Conservation (phyloP, 2,113 vertebrate genomes). For the Geococcyx californianus region DNA sequence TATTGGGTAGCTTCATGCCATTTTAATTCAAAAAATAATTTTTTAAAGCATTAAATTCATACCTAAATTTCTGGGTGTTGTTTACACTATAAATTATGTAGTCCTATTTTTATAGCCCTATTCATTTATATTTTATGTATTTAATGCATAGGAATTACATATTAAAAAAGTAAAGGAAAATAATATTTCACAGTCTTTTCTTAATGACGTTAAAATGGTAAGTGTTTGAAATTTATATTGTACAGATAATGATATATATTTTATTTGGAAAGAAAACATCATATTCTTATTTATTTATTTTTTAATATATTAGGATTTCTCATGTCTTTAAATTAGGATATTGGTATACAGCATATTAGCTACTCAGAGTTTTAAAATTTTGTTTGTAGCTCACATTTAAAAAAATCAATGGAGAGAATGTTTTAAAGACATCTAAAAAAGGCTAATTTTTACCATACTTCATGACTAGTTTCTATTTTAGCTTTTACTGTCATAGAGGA, state of each 20-base stretch:
- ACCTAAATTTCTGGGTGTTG: background rate
- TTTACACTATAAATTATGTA: background rate
- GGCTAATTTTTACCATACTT: background rate
- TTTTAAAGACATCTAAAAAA: background rate
- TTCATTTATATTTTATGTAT: background rate
- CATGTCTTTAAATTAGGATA: background rate
- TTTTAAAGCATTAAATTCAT: background rate
- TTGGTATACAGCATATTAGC: background rate
- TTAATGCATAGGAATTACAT: background rate
- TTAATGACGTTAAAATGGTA: background rate
- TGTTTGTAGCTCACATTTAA: background rate
- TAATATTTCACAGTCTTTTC: background rate
- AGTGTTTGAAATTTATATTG: background rate
- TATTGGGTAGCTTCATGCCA: background rate
- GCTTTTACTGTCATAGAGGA: background rate
- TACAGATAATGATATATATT: background rate
- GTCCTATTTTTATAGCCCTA: background rate
- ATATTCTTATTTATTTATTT: background rate
- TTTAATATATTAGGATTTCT: background rate
- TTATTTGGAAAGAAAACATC: background rate
- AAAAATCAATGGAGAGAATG: background rate
- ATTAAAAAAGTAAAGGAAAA: too few relatives aligned
- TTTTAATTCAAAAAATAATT: background rate
- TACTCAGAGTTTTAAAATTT: background rate
- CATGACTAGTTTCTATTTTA: background rate